Base-by-base conservation (phyloP, 1,140 invertebrate species). In the Spodoptera frugiperda region DNA sequence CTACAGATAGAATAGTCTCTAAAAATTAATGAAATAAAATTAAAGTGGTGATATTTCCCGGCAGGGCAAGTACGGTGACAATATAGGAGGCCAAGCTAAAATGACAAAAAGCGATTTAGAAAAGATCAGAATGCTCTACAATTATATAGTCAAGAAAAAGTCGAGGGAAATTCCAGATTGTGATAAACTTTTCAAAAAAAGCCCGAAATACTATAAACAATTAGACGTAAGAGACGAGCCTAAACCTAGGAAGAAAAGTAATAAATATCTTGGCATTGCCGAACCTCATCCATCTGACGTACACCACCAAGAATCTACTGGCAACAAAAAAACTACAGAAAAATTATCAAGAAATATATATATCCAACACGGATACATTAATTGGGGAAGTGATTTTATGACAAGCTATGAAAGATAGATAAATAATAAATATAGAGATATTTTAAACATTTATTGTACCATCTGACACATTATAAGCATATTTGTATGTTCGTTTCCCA, bases 401-500 rank as follows among this genome's bases (percentile, higher is more conserved):
- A 25, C 2, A 6, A 51, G 12, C 6, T 1, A 14, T 4, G 14
- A 15, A 71, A 78, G 54, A 11, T n/a, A 46, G 17, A 65, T 70
- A 71, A 71, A 21, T 30, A 49, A 63, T 1, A 19, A 63, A 44
- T 44, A 63, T 39, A 8, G 4, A 48, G 6, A 57, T 77, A 82
- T 85, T 85, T 84, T 83, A 85, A 88, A 86, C 82, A 87, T 87
- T 88, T 87, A 86, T 85, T 87, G 89, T 84, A 87, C 86, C 88
- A 83, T 89, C 83, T 93, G 92, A 92, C 91, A 93, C 91, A 94
- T 93, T 90, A 94, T 82, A 92, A 95, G 89, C 97, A 98, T 73
- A 96, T 97, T 94, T 96, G 96, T 84, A 97, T 95, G 80, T 95
- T 95, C 61, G 95, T 97, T 83, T 98, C 96, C 94, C 98, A 99